Base-by-base conservation (phyloP, 1,140 invertebrate genomes). In the Colletes latitarsis region DNA sequence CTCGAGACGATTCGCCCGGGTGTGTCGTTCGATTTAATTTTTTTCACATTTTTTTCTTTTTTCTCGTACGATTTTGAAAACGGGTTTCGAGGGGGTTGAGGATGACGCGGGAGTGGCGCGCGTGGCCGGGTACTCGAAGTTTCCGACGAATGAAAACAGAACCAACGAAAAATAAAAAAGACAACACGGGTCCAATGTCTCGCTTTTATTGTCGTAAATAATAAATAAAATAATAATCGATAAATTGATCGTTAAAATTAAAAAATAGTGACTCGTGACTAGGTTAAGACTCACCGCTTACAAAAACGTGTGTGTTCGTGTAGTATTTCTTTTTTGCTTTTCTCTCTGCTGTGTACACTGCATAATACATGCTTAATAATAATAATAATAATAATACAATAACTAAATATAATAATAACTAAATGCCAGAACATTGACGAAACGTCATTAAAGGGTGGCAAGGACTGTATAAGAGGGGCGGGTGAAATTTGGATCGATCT, bases 221-320 rank as follows among this genome's bases (percentile, higher is more conserved):
- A 92, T 92, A 92, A 92, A 93, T 90, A 90, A 90, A 93, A 92
- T 92, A 90, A 92, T 93, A 91, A 92, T 92, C 89, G 89, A 89
- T 91, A 90, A 88, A 82, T 92, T 86, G 88, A 90, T 88, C 77
- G 82, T 87, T 88, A 90, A 91, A 92, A 92, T 91, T 90, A 92
- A 93, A 92, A 92, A 91, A 91, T 93, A 93, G 92, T 93, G 93
- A 93, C 89, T 93, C 86, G 93, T 93, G 93, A 93, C 92, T 93
- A 93, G 92, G 92, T 93, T 92, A 92, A 93, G 90, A 93, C 93
- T 93, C 93, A 93, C 92, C 92, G 90, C 87, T 92, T 91, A 89
- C 87, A 90, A 88, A 89, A 86, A 86, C 82, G 64, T 88, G 81
- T 89, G 86, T 90, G 57, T 80, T 46, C 69, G 78, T 80, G 57